Conservation (phyloP, 2,797 vertebrate genomes). For the Oryzias dopingdopingensis region DNA sequence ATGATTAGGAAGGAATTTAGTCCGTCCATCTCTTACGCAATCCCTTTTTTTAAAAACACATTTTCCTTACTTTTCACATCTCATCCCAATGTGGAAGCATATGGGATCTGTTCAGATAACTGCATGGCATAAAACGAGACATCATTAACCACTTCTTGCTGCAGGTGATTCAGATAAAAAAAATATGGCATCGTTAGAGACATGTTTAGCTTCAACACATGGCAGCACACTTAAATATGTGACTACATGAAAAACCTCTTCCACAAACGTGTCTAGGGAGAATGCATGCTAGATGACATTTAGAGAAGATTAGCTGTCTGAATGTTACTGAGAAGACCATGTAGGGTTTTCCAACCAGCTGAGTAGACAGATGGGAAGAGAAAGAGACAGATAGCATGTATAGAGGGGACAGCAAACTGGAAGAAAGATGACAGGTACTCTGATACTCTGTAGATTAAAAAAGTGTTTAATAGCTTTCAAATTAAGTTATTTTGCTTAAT, state of each 20-base stretch:
- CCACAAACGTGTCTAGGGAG: slow-evolving; percentile 41
- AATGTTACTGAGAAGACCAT: slow-evolving; percentile 48
- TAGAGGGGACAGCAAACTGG: slow-evolving; percentile 40
- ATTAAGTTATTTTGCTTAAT: too few relatives aligned
- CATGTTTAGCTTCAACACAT: slow-evolving; percentile 22
- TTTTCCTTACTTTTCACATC: slow-evolving; percentile 9
- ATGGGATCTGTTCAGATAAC: slow-evolving; percentile 17
- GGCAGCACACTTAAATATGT: slow-evolving; percentile 25
- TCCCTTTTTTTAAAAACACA: slow-evolving; percentile 22
- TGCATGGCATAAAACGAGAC: slow-evolving; percentile 3
- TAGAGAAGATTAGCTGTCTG: slow-evolving; percentile 57
- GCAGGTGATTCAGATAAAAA: slow-evolving; percentile 19
- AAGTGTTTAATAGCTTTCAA: too few relatives aligned
- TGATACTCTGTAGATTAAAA: slow-evolving; percentile 7
- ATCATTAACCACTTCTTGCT: slow-evolving; percentile 12
- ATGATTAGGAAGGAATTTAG: slow-evolving; percentile 52
- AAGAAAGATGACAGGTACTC: slow-evolving; percentile 15
- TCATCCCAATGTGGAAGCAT: slow-evolving; percentile 15
- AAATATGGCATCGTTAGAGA: slow-evolving; percentile 18
- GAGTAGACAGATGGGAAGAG: slow-evolving; percentile 54
- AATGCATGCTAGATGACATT: slow-evolving; percentile 58
- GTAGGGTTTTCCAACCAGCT: slow-evolving; percentile 43
- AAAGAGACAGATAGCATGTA: slow-evolving; percentile 47
- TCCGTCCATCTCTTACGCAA: slow-evolving; percentile 28
- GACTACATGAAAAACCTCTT: slow-evolving; percentile 61